These are phyloP conservation scores for Eudyptes chrysolophus DNA, from an alignment of 2,113 vertebrate species.

Conservation along the genomic window DNA sequence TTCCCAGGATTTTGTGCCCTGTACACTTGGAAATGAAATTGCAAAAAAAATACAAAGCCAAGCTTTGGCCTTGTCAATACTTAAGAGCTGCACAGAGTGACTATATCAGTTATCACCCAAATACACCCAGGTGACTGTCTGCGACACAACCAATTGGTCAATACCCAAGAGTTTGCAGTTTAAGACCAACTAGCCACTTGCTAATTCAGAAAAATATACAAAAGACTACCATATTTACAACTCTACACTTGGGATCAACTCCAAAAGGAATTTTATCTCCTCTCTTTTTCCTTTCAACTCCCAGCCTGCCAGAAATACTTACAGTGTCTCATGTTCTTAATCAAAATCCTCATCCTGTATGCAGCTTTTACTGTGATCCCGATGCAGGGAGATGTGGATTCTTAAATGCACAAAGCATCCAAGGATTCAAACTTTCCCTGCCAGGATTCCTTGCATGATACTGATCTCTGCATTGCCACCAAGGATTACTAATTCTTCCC, in stretches of 20 bases:
- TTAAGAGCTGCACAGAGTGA: not conserved
- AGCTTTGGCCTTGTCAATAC: not conserved
- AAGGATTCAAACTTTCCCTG: not conserved
- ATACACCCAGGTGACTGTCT: rapidly evolving
- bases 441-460: not conserved
- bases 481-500: not conserved
- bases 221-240: not conserved
- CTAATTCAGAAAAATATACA: not conserved
- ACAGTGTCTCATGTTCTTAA: not conserved
- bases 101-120: not conserved
- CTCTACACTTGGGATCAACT: not conserved
- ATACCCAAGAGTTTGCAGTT: not conserved
- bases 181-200: not conserved
- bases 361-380: not conserved
- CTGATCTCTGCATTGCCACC: not conserved
- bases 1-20: not conserved
- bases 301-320: not conserved
- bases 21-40: not conserved
- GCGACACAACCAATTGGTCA: not conserved
- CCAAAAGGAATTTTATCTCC: not conserved
- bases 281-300: not conserved
- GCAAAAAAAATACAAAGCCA: not conserved
- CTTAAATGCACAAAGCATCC: not conserved
- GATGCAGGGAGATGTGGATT: not conserved
- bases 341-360: not conserved